Percentiles rank a stretch among this genome's conserved stretches.
Conservation (phyloP, 2,113 vertebrate species). For the Neolamprologus longior region DNA sequence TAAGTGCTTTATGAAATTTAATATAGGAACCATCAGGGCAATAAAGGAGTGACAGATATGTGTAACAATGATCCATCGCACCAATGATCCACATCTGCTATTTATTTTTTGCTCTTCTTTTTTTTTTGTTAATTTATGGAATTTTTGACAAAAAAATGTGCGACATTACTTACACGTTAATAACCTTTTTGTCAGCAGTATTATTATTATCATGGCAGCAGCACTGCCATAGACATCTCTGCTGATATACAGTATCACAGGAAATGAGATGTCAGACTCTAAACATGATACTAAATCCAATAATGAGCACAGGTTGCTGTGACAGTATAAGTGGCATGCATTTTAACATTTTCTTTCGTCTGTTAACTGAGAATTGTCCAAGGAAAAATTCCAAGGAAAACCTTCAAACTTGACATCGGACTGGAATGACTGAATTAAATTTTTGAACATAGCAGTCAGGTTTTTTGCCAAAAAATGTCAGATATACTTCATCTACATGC, state of each 20-base stretch:
- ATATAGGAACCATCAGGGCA: background rate
- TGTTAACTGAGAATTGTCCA: background rate
- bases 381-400: background rate
- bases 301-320: conserved; percentile 3
- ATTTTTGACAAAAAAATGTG: background rate
- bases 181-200: background rate
- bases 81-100: background rate
- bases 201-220: background rate
- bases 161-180: background rate
- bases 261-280: conserved; percentile 36
- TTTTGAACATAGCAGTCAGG: background rate
- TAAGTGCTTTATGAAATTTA: conserved; percentile 13
- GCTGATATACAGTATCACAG: background rate
- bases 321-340: background rate
- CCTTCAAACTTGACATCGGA: background rate
- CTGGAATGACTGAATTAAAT: background rate
- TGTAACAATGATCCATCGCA: background rate
- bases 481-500: background rate
- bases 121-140: background rate
- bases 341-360: background rate
- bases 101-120: background rate
- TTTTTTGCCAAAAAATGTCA: background rate
- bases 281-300: conserved; percentile 19
- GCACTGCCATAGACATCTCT: background rate
- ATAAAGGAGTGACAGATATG: background rate